Evolutionary conservation across 2,113 vertebrate genomes (phyloP), one percentile per base, ranked within the genome.

Genomic region (Epinephelus moara): DNA sequence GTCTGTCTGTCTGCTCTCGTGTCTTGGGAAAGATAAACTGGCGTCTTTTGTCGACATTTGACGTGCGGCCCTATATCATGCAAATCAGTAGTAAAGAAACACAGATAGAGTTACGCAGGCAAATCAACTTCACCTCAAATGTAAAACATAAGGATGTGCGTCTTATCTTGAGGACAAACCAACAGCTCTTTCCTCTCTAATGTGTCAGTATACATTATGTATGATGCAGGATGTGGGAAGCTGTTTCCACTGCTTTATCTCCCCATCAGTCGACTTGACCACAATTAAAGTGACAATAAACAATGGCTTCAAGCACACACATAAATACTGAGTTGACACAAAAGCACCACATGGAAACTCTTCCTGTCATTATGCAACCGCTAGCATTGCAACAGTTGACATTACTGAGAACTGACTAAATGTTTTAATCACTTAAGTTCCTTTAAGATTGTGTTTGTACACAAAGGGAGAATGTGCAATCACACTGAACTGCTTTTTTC

Each of bases 251-350:
- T 33, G 37, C 30, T 87, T 60, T 27, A 30, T 66, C 73, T 37
- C 40, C 40, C 13, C 50, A 42, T 60, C 27, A 68, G 76, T 30
- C 10, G 1, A 64, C 52, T n/a, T 55, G n/a, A 69, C 60, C 57
- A 85, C 69, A 73, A 50, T 68, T 78, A 81, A 71, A 75, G 94
- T 52, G 12, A 66, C 50, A 67, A 49, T 62, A 40, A 93, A 89
- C 86, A 89, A 92, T 91, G 88, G 81, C 50, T 27, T 50, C 56
- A 62, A 21, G 47, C 68, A 42, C 4, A 11, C 57, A 40, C 49
- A 63, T 52, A 78, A 70, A 59, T 55, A 45, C 42, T 6, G n/a
- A 70, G 55, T 53, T 57, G 42, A 50, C 70, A 52, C 68, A 68
- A 80, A 82, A 70, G 63, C 33, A 64, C 30, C 17, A 37, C 66